Evolutionary conservation across 2,888 invertebrate species (phyloP).

Genomic region (Taphrorychus bicolor): DNA sequence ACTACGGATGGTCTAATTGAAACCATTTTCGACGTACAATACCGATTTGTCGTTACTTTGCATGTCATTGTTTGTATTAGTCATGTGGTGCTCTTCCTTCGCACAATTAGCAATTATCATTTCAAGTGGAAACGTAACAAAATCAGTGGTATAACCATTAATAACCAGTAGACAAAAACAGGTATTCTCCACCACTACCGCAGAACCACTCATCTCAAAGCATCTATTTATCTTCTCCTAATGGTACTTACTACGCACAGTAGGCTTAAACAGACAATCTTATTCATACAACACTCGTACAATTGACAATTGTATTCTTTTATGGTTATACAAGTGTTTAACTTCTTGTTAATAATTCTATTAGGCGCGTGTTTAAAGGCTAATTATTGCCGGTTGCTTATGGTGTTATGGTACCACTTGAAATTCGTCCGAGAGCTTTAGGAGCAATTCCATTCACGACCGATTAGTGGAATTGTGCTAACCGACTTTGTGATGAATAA

Average conservation of each 20-base stretch:
- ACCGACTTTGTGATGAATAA: not conserved
- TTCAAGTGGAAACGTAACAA: not conserved
- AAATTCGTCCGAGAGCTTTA: slow-evolving; percentile 15
- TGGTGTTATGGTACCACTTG: slow-evolving; percentile 30
- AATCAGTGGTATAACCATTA: not conserved
- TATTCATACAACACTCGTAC: slow-evolving; percentile 40
- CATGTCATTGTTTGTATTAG: not conserved
- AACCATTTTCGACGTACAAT: not conserved
- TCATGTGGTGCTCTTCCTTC: not conserved
- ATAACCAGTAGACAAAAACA: too few species aligned
- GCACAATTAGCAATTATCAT: not conserved
- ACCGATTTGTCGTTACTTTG: not conserved
- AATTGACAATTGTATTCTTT: slow-evolving; percentile 43
- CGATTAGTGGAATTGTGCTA: not conserved
- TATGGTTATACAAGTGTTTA: slow-evolving; percentile 41
- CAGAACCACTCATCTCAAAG: slow-evolving; percentile 18
- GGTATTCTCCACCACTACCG: slow-evolving; percentile 22
- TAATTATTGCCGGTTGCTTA: slow-evolving; percentile 26
- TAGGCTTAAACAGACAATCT: slow-evolving; percentile 34
- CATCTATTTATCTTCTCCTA: slow-evolving; percentile 36
- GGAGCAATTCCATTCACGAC: not conserved
- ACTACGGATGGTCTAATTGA: not conserved
- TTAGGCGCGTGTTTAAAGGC: slow-evolving; percentile 35
- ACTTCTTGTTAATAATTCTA: slow-evolving; percentile 42
- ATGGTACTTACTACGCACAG: slow-evolving; percentile 32